phyloP scores from a whole-genome alignment of 2,113 vertebrate genomes.

The Muscicapa adusta region DNA sequence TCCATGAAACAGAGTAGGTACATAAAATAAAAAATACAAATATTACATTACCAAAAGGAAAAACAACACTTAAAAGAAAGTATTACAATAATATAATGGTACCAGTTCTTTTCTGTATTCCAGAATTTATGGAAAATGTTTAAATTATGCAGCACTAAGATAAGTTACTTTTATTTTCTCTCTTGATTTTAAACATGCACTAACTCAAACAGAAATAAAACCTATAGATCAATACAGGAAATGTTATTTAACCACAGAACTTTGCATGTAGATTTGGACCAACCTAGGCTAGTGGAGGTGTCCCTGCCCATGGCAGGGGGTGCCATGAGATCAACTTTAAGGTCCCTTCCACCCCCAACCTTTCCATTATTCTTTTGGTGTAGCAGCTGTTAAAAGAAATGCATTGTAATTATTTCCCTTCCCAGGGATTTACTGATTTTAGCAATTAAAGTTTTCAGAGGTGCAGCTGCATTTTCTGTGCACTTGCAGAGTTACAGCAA shows the following conservation, averaged over 20 bases:
- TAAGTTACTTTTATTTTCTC: slow-evolving; percentile 6
- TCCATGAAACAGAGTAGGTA: background rate
- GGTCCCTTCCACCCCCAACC: background rate
- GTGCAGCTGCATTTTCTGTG: background rate
- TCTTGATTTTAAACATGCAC: slow-evolving; percentile 8
- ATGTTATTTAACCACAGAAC: slow-evolving; percentile 31
- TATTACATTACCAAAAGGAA: background rate
- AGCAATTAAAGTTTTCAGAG: background rate
- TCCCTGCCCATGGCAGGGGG: background rate
- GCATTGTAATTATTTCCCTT: slow-evolving; percentile 8
- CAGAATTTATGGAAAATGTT: background rate
- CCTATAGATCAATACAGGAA: background rate
- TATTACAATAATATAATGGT: slow-evolving; percentile 1
- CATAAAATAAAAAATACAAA: slow-evolving; percentile 22
- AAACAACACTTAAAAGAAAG: background rate
- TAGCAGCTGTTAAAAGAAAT: slow-evolving; percentile 37
- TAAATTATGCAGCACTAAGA: slow-evolving; percentile 21
- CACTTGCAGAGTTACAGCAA: background rate
- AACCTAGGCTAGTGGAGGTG: background rate
- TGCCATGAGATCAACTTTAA: background rate
- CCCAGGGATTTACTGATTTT: slow-evolving; percentile 20
- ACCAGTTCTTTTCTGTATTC: background rate
- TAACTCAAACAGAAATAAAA: slow-evolving; percentile 52
- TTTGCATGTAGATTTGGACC: background rate
- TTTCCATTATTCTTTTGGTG: background rate